Percentiles rank a stretch among this genome's conserved stretches.
Conservation (phyloP, 2,888 invertebrate species). For the Drosophila hamatofila region DNA sequence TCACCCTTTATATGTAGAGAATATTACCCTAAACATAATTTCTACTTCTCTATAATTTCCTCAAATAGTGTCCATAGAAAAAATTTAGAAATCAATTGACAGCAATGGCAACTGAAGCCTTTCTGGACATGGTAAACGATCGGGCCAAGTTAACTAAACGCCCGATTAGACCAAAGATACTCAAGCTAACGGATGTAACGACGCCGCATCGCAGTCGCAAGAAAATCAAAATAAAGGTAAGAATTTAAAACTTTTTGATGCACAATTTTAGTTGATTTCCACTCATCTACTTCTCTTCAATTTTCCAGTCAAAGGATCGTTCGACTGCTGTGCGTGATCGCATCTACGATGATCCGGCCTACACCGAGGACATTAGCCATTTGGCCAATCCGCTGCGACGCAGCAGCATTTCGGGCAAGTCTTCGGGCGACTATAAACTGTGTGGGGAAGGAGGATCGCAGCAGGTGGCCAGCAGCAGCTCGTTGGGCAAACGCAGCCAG, state of each 20-base stretch:
- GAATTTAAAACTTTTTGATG: not conserved
- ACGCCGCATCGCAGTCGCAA: constrained; percentile 84
- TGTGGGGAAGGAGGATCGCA: constrained; percentile 24
- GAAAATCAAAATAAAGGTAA: constrained; percentile 85
- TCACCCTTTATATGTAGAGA: accelerated
- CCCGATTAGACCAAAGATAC: constrained; percentile 83
- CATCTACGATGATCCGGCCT: constrained; percentile 85
- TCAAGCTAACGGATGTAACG: constrained; percentile 84
- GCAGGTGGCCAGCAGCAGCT: constrained; percentile 61
- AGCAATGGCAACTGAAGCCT: constrained; percentile 84
- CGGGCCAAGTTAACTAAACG: constrained; percentile 82
- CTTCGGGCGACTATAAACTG: constrained; percentile 43
- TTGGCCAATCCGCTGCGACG: constrained; percentile 84
- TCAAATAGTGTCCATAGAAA: not conserved
- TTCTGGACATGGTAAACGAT: constrained; percentile 82
- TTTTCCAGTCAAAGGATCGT: constrained; percentile 82
- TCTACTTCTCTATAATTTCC: too few relatives aligned
- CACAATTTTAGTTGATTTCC: not conserved
- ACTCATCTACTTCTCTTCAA: not conserved
- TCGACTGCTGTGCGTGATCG: constrained; percentile 84
- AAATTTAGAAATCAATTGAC: not conserved
- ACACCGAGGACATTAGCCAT: constrained; percentile 85
- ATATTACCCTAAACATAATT: not conserved
- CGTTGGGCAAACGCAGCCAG: constrained; percentile 79
- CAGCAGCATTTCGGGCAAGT: constrained; percentile 61